Base-by-base conservation (phyloP, 2,113 vertebrate species). In the Rutilus rutilus region DNA sequence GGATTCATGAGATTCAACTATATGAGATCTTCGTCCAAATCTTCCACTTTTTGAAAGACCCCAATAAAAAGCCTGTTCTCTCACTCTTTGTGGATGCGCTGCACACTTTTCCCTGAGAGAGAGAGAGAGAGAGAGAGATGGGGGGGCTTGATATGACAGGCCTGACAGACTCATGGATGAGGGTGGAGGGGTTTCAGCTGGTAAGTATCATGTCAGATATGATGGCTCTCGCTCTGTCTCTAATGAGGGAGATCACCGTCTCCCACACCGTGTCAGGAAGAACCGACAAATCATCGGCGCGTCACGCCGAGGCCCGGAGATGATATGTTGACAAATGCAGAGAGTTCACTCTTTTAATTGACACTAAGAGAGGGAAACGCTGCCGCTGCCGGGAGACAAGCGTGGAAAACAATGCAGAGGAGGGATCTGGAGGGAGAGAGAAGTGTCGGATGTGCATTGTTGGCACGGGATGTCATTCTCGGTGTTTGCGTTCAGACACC, bases 321-420 rank as follows among this genome's bases (percentile, higher is more conserved):
- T 96, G 96, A 97, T 97, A 96, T 97, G 96, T 97, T 99, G 97
- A 99, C 98, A 98, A 99, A 99, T 98, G 97, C 96, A 97, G 96
- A 97, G 97, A 98, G 98, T 97, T 99, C 97, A 98, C 96, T 78
- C 78, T 97, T 98, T 97, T 98, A 99, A 99, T 98, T 99, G 97
- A 98, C 97, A 98, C 96, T 96, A 97, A 98, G 95, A 96, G 96
- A 96, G 93, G 90, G 92, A 95, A 95, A 96, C 92, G 94, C 93
- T 94, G 87, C 90, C 87, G 89, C 91, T 95, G 91, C 91, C 89
- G 91, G 89, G 90, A 92, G 91, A 92, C 92, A 92, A 92, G 89
- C 89, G 45, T 59, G 77, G 52, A 92, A 91, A 92, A 86, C 79
- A 86, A 30, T 65, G 64, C 78, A 54, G 90, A 90, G 30, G 80